Conservation (phyloP, 2,797 vertebrate genomes). For the Varecia variegata region DNA sequence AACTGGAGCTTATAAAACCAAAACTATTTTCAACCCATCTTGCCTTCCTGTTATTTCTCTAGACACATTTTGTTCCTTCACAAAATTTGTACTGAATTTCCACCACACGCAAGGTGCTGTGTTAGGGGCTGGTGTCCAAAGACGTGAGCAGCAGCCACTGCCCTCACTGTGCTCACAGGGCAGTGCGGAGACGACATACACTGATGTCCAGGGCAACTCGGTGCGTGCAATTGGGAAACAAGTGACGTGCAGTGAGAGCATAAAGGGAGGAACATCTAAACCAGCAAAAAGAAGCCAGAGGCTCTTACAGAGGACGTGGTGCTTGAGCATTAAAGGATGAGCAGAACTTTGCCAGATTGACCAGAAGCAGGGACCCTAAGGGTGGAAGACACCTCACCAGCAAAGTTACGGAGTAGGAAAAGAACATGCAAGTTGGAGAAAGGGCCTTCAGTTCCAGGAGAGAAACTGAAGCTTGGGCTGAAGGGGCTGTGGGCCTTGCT, state of each 20-base stretch:
- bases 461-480: neutral
- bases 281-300: neutral
- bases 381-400: rapidly evolving
- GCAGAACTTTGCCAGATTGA: neutral
- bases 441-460: neutral
- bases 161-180: neutral
- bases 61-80: neutral
- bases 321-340: neutral
- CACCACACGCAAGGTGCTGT: neutral
- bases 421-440: neutral
- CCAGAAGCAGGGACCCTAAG: neutral
- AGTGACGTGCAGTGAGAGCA: neutral
- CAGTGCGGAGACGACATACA: rapidly evolving
- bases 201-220: neutral
- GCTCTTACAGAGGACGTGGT: no score
- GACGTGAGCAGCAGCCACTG: neutral
- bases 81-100: neutral
- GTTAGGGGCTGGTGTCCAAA: neutral
- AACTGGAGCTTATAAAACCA: neutral
- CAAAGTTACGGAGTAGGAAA: neutral
- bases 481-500: neutral
- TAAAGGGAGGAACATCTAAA: neutral
- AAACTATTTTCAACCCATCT: neutral
- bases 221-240: neutral
- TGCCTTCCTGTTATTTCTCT: neutral